Evolutionary conservation across 2,888 invertebrate genomes (phyloP), one percentile per base, ranked within the genome.

Genomic region (Melanotus villosus): DNA sequence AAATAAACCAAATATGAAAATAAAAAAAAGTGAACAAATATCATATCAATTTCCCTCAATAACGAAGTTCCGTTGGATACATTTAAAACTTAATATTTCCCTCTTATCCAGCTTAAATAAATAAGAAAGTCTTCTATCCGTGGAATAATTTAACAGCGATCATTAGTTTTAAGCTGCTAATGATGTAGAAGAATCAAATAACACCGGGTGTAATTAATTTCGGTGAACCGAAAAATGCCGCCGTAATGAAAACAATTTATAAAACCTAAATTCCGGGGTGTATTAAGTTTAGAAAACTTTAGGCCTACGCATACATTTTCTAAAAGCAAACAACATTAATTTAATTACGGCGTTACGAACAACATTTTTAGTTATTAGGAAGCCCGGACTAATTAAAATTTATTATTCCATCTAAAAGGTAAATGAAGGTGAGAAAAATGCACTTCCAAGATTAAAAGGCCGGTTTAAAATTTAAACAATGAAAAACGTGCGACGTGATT

Each of bases 121-220:
- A n/a, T n/a, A n/a, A n/a, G n/a, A n/a, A n/a, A n/a, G n/a, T n/a
- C n/a, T n/a, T n/a, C n/a, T n/a, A n/a, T 64, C 19, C 34, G 26
- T 43, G 23, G 38, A 30, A 58, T 57, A 50, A 50, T 45, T 62
- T 67, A 56, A 56, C 43, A 34, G 36, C 18, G 60, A 63, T 52
- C 68, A 62, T 68, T 68, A 68, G 56, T 68, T 58, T 34, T 58
- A 16, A 50, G 58, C 41, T 41, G 56, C 63, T 68, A 68, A 68
- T 63, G 68, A 68, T 58, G 47, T 30, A 68, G 57, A 64, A 68
- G 64, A 65, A 64, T 68, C 64, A 34, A 68, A 68, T 68, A 68
- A 64, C 64, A 26, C 36, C 38, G 50, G 47, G 38, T 19, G 54
- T 59, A 68, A 68, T 68, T 68, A 64, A 68, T 64, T 47, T 65